These are phyloP conservation scores for Sinohyriopsis cumingii DNA, from an alignment of 2,888 invertebrate genomes.

Conservation along the genomic window DNA sequence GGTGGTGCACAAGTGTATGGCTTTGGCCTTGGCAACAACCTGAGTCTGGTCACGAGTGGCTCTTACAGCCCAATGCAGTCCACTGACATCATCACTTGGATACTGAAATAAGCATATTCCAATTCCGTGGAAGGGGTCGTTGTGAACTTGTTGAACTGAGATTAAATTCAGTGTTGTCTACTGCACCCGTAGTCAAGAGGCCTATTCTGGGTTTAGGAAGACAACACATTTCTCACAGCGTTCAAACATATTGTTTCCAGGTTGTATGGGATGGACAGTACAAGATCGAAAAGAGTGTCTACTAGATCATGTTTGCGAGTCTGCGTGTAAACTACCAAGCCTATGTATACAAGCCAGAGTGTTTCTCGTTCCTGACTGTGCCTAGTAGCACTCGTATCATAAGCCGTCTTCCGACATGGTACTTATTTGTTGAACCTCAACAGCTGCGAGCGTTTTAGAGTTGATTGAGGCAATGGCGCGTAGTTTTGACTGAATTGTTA, in stretches of 20 bases:
- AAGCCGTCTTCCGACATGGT: constrained; percentile 3
- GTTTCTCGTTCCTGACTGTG: constrained; percentile 15
- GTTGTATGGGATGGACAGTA: constrained; percentile 26
- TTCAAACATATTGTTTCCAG: constrained; percentile 13
- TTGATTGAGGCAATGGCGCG: background rate
- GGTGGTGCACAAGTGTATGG: no score
- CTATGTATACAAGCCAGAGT: constrained; percentile 21
- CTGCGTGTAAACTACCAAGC: constrained; percentile 15
- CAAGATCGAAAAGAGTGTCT: constrained; percentile 20
- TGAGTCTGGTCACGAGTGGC: background rate
- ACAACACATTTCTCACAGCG: constrained; percentile 13
- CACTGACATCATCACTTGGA: constrained; percentile 5
- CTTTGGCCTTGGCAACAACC: no score
- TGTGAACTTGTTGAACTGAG: constrained; percentile 24
- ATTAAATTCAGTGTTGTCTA: constrained; percentile 28
- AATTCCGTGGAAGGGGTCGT: constrained; percentile 21
- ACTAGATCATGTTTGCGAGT: constrained; percentile 20
- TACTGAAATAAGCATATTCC: constrained; percentile 20
- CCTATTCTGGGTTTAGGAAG: constrained; percentile 11
- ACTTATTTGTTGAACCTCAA: constrained; percentile 11
- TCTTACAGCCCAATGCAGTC: constrained; percentile 1
- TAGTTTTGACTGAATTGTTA: constrained; percentile 1
- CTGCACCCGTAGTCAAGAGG: constrained; percentile 21
- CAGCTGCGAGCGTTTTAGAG: constrained; percentile 15
- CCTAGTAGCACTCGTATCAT: background rate